These are phyloP conservation scores for Typhlichthys subterraneus DNA, from an alignment of 2,797 vertebrate species.

Conservation along the genomic window DNA sequence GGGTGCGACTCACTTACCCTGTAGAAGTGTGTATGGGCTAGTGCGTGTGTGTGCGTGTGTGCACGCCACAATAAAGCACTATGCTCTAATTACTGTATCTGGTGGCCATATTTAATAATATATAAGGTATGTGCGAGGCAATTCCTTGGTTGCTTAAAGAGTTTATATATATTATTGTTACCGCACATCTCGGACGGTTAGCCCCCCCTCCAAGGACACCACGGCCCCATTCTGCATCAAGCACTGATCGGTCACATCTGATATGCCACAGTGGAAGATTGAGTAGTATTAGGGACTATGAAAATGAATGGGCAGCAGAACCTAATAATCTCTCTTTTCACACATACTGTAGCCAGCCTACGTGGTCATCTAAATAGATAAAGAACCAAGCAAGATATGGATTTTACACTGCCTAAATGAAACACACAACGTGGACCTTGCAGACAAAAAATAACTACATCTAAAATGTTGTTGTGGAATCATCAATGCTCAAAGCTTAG, in stretches of 20 bases:
- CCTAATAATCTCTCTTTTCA: neutral
- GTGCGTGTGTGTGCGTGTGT: neutral
- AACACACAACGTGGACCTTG: neutral
- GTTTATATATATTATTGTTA: conserved; percentile 2
- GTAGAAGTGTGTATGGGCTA: neutral
- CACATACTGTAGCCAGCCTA: neutral
- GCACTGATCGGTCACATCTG: neutral
- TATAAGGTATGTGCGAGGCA: neutral
- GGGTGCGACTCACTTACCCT: neutral
- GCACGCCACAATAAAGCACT: neutral
- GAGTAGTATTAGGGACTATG: neutral
- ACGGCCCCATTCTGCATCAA: neutral
- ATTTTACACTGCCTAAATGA: neutral
- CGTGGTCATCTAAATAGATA: too few relatives aligned
- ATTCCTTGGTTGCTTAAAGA: neutral
- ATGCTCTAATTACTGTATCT: neutral
- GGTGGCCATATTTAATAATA: neutral
- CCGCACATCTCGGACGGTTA: neutral
- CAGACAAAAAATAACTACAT: too few relatives aligned
- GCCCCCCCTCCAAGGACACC: neutral
- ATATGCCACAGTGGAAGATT: neutral
- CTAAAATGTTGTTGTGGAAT: too few relatives aligned
- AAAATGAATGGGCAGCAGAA: neutral
- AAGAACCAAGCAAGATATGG: neutral
- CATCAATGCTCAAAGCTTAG: too few relatives aligned